Conservation (phyloP, 2,113 vertebrate genomes). For the Erinaceus europaeus region DNA sequence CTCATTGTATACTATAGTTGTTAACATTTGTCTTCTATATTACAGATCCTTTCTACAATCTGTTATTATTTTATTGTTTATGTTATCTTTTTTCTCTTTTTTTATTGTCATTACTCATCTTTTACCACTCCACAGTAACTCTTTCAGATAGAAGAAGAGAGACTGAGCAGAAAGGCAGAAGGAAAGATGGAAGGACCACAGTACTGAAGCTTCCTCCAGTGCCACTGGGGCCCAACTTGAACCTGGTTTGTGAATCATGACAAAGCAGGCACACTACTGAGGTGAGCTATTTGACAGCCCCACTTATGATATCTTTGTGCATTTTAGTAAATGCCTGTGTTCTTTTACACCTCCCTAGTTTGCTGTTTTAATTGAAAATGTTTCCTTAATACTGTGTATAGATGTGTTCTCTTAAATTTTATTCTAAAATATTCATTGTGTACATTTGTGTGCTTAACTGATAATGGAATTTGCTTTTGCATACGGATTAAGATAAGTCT, state of each 20-base stretch:
- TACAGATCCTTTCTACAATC: background rate
- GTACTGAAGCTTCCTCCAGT: too few species aligned
- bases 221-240: too few species aligned
- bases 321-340: background rate
- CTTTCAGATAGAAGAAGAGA: too few species aligned
- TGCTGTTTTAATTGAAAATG: conserved; percentile 2
- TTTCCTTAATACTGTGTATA: background rate
- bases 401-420: conserved; percentile 16
- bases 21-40: background rate
- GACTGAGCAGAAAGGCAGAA: too few species aligned
- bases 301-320: too few species aligned
- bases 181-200: too few species aligned
- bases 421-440: background rate
- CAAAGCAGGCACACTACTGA: too few species aligned
- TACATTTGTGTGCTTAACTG: background rate
- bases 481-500: background rate
- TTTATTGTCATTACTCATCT: too few species aligned
- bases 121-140: too few species aligned
- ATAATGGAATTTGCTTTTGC: conserved; percentile 4
- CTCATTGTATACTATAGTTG: background rate
- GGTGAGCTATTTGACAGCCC: too few species aligned
- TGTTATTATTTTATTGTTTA: background rate
- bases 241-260: too few species aligned
- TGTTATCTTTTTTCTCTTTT: background rate
- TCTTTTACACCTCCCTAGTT: background rate